Evolutionary conservation across 2,113 vertebrate species (phyloP).

Genomic region (Ceratotherium simum): DNA sequence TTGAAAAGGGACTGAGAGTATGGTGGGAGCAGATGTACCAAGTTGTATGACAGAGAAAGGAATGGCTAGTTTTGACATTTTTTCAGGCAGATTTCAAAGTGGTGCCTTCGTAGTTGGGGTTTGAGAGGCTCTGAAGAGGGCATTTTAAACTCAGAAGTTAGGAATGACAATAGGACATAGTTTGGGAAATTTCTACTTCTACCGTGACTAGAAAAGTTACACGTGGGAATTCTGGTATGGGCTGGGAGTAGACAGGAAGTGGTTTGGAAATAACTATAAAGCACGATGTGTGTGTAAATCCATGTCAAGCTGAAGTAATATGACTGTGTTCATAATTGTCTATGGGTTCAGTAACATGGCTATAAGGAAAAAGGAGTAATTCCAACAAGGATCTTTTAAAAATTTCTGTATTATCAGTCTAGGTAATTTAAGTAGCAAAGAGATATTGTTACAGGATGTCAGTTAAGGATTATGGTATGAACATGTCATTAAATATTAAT

Average conservation of each 20-base stretch:
- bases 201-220: neutral
- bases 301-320: neutral
- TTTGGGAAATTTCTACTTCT: neutral
- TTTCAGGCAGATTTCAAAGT: conserved; percentile 39
- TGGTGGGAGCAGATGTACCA: neutral
- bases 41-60: neutral
- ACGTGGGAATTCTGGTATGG: neutral
- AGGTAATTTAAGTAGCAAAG: conserved; percentile 22
- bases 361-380: neutral
- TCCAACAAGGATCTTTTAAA: neutral
- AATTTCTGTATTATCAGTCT: neutral
- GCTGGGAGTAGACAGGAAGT: neutral
- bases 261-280: neutral
- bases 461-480: neutral
- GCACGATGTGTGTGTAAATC: neutral
- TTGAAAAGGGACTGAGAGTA: neutral
- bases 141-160: conserved; percentile 14
- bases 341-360: neutral
- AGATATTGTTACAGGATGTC: neutral
- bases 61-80: neutral
- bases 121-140: neutral
- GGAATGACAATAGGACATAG: neutral
- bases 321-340: neutral
- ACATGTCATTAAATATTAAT: neutral
- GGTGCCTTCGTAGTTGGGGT: neutral